A percentile compares a stretch with the other conserved stretches of the same genome.
Conservation (phyloP, 2,113 vertebrate species). For the Sardina pilchardus region DNA sequence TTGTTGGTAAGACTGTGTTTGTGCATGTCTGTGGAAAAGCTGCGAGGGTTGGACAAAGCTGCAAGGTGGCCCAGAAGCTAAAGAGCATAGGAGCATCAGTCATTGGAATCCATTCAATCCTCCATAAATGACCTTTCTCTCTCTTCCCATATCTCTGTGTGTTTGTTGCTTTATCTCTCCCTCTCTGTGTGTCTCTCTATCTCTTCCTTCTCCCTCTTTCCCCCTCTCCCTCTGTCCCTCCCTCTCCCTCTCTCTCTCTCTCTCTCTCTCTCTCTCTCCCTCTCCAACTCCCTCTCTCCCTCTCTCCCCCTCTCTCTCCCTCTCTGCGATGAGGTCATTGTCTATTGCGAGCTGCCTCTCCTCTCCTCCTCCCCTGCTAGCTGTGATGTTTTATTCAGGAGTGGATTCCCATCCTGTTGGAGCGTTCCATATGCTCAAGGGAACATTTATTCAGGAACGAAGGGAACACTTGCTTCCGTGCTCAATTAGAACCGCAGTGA, state of each 20-base stretch:
- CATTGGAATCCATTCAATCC: background rate
- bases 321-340: slow-evolving; percentile 13
- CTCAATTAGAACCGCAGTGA: background rate
- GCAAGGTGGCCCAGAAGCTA: too few species aligned
- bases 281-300: background rate
- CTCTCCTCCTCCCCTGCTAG: background rate
- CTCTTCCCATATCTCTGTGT: background rate
- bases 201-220: background rate
- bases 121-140: background rate
- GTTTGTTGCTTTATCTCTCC: background rate
- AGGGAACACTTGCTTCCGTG: background rate
- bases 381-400: slow-evolving; percentile 34
- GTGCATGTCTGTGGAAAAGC: too few species aligned
- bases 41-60: too few species aligned
- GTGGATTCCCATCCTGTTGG: background rate
- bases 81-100: background rate
- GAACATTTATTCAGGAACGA: slow-evolving; percentile 17
- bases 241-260: background rate
- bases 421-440: background rate
- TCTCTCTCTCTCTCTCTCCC: background rate
- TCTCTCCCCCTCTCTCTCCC: background rate
- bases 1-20: too few species aligned
- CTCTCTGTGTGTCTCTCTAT: background rate
- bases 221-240: background rate
- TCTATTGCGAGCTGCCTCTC: background rate